phyloP scores from a whole-genome alignment of 2,113 vertebrate species.

The Callospermophilus lateralis region DNA sequence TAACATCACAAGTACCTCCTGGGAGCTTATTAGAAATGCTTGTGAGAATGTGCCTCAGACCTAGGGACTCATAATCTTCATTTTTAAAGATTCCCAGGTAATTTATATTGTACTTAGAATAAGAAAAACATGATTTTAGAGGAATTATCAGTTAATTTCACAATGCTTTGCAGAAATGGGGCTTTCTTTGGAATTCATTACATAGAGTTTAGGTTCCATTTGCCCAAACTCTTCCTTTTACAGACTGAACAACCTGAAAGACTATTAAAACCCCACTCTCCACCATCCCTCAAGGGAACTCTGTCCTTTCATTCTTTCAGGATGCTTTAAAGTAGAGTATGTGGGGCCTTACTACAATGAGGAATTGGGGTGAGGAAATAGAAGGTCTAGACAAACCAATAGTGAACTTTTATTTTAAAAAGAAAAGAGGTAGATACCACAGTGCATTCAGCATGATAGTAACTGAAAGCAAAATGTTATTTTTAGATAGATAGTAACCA shows the following conservation, averaged over 20 bases:
- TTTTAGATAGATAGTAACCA: constrained; percentile 52
- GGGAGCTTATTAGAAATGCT: not conserved
- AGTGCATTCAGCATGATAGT: not conserved
- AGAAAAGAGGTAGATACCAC: not conserved
- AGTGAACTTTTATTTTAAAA: not conserved
- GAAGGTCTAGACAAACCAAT: constrained; percentile 24
- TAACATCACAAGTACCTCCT: fast-evolving
- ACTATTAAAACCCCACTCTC: not conserved
- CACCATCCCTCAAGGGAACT: not conserved
- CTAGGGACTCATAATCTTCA: not conserved
- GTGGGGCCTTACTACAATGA: too few species aligned
- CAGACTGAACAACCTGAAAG: not conserved
- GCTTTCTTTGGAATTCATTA: not conserved
- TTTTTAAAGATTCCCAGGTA: not conserved
- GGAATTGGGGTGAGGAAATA: not conserved
- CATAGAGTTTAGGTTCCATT: not conserved
- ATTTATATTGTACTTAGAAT: not conserved
- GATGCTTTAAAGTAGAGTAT: not conserved
- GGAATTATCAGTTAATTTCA: not conserved
- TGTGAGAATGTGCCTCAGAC: not conserved
- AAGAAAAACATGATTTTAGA: not conserved
- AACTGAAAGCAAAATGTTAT: not conserved
- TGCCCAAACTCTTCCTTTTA: not conserved
- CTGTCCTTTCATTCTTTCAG: not conserved
- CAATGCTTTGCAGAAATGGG: not conserved